Conservation (phyloP, 2,888 invertebrate genomes). For the Calameuta idolon region DNA sequence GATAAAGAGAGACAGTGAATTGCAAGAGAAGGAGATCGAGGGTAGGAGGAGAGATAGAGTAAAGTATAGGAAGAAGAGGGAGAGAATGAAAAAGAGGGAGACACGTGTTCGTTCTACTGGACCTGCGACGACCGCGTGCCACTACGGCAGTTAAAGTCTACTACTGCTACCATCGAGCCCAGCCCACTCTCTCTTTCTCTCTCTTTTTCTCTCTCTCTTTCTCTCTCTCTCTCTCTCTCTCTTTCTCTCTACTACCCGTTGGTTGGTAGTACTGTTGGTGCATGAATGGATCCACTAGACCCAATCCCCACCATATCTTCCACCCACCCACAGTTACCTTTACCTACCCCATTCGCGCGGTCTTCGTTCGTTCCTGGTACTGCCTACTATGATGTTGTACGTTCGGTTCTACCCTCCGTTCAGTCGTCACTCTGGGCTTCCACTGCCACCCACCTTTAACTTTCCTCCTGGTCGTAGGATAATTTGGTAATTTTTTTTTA, state of each 20-base stretch:
- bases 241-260: slow-evolving; percentile 31
- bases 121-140: background rate
- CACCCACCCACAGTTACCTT: slow-evolving; percentile 38
- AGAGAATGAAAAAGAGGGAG: slow-evolving; percentile 9
- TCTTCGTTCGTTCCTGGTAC: background rate
- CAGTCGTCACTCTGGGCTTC: no score
- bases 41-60: slow-evolving; percentile 8
- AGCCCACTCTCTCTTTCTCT: slow-evolving; percentile 39
- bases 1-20: no score
- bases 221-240: slow-evolving; percentile 37
- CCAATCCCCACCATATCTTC: slow-evolving; percentile 42
- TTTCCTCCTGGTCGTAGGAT: no score
- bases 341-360: slow-evolving; percentile 3
- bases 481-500: no score
- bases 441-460: no score
- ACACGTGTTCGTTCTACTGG: slow-evolving; percentile 8
- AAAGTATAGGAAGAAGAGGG: slow-evolving; percentile 8
- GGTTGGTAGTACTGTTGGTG: slow-evolving; percentile 26
- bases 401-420: no score
- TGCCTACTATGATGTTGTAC: background rate
- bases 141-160: slow-evolving; percentile 34
- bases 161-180: slow-evolving; percentile 35
- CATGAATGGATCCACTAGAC: slow-evolving; percentile 42
- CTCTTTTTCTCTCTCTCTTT: slow-evolving; percentile 31
- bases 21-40: no score